These are phyloP conservation scores for Homarus americanus DNA, from an alignment of 1,140 invertebrate species.

Conservation along the genomic window DNA sequence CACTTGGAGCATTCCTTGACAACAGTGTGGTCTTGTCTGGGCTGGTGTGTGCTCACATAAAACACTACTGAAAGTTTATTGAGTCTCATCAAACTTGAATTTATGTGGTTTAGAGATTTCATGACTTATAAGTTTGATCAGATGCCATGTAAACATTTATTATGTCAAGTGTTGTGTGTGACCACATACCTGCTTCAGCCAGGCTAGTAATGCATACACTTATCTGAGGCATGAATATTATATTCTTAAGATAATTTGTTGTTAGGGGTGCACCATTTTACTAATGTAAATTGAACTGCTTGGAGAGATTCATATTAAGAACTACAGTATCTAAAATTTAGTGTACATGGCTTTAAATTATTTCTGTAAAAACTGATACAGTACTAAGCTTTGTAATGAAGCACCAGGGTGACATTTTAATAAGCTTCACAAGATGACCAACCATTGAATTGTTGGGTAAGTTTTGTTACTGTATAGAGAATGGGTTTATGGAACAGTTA, in stretches of 20 bases:
- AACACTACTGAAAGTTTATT: neutral
- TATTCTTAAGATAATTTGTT: neutral
- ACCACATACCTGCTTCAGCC: neutral
- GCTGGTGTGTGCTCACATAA: neutral
- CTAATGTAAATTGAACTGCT: constrained; percentile 24
- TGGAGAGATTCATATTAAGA: constrained; percentile 9
- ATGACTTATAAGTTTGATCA: neutral
- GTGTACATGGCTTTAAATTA: neutral
- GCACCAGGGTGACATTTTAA: neutral
- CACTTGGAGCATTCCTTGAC: neutral
- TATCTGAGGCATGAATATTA: neutral
- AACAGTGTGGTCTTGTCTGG: neutral
- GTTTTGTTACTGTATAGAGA: no score
- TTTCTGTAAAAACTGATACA: neutral
- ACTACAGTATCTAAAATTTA: neutral
- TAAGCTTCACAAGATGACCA: neutral
- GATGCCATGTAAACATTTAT: neutral
- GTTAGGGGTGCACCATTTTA: neutral
- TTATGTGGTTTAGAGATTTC: neutral
- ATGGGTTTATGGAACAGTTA: no score
- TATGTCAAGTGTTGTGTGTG: neutral
- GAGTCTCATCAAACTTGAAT: no score
- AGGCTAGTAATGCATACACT: neutral
- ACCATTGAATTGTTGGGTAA: no score
- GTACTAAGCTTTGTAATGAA: neutral